Percentiles rank a stretch among this genome's conserved stretches.
phyloP scores from a whole-genome alignment of 2,888 invertebrate species.

The Danaus chrysippus region DNA sequence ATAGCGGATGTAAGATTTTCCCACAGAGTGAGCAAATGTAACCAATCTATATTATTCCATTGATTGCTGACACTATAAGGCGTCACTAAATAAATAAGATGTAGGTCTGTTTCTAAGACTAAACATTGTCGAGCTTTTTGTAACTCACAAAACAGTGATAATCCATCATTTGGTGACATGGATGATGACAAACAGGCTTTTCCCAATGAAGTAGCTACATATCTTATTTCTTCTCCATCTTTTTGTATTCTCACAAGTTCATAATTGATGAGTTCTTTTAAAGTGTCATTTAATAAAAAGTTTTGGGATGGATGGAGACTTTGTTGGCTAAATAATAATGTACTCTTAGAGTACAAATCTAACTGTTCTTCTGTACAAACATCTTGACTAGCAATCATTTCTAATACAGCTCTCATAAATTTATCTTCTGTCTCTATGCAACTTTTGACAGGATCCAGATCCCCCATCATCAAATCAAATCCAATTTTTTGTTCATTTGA shows the following conservation, averaged over 20 bases:
- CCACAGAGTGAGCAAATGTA: constrained; percentile 89
- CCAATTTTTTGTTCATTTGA: constrained; percentile 85
- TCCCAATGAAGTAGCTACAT: constrained; percentile 91
- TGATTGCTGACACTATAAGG: constrained; percentile 93
- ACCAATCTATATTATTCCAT: constrained; percentile 89
- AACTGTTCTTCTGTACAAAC: constrained; percentile 86
- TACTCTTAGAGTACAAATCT: constrained; percentile 87
- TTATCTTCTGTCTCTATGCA: constrained; percentile 87
- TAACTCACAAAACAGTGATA: constrained; percentile 92
- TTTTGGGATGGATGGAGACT: constrained; percentile 45
- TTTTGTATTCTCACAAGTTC: constrained; percentile 87
- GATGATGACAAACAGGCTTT: constrained; percentile 95
- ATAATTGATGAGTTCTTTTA: constrained; percentile 86
- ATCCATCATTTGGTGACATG: constrained; percentile 95
- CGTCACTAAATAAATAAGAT: constrained; percentile 96
- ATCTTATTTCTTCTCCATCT: constrained; percentile 70
- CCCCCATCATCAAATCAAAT: constrained; percentile 82
- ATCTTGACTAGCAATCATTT: constrained; percentile 93
- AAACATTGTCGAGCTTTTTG: constrained; percentile 93
- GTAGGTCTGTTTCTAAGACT: constrained; percentile 95
- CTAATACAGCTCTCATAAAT: constrained; percentile 86
- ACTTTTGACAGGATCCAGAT: constrained; percentile 86
- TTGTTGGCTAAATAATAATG: constrained; percentile 77
- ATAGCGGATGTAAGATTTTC: constrained; percentile 87
- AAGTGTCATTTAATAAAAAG: constrained; percentile 68